Conservation (phyloP, 2,888 invertebrate genomes). For the Ptilodon capucinus region DNA sequence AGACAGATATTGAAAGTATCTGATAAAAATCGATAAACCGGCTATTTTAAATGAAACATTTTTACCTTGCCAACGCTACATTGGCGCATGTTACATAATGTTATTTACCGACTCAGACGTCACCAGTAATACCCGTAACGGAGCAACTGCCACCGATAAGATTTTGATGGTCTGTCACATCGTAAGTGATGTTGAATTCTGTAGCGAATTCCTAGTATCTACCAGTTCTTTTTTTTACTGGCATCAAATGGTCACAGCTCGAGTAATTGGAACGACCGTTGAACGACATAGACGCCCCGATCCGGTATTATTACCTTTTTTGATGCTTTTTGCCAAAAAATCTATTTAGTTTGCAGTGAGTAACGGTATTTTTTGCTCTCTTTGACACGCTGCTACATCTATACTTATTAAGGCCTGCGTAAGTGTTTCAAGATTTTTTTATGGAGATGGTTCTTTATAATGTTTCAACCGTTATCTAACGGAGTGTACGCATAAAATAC, state of each 20-base stretch:
- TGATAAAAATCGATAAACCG: slow-evolving; percentile 25
- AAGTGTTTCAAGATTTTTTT: slow-evolving; percentile 48
- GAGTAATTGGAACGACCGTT: slow-evolving; percentile 74
- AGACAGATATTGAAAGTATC: slow-evolving; percentile 26
- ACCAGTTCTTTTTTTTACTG: slow-evolving; percentile 33
- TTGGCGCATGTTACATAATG: slow-evolving; percentile 19
- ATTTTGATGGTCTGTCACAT: slow-evolving; percentile 2
- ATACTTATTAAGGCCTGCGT: slow-evolving; percentile 68
- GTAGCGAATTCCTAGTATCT: slow-evolving; percentile 13
- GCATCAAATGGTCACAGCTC: slow-evolving; percentile 42
- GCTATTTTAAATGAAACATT: slow-evolving; percentile 15
- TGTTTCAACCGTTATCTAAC: slow-evolving; percentile 52
- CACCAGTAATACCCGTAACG: slow-evolving; percentile 14
- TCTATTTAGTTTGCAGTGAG: slow-evolving; percentile 72
- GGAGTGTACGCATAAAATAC: slow-evolving; percentile 27
- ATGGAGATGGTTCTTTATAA: slow-evolving; percentile 28
- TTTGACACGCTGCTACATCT: slow-evolving; percentile 55
- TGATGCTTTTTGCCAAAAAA: slow-evolving; percentile 74
- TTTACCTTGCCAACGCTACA: slow-evolving; percentile 8
- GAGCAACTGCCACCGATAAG: slow-evolving; percentile 16
- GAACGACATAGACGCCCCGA: slow-evolving; percentile 63
- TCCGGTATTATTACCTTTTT: slow-evolving; percentile 70
- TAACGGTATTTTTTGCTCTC: slow-evolving; percentile 70
- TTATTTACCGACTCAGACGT: slow-evolving; percentile 13
- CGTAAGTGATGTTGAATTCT: slow-evolving; percentile 10